These are phyloP conservation scores for Cheilosia variabilis DNA, from an alignment of 2,888 invertebrate genomes.

Conservation along the genomic window DNA sequence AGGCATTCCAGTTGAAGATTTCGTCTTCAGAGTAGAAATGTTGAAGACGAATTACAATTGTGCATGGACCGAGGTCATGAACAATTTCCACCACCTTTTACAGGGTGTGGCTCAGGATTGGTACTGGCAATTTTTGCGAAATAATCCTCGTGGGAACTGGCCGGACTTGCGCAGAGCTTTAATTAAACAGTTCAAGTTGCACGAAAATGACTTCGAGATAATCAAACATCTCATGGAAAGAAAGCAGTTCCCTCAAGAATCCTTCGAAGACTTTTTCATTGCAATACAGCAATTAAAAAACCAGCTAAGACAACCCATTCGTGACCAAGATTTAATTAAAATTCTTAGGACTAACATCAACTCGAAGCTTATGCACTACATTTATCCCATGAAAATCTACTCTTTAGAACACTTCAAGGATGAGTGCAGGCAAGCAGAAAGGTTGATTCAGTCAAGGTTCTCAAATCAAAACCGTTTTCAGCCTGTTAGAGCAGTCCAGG, in stretches of 20 bases:
- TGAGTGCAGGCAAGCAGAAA: not conserved
- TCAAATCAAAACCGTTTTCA: not conserved
- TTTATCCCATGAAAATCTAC: conserved; percentile 18
- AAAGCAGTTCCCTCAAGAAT: conserved; percentile 20
- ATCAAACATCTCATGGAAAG: conserved; percentile 28
- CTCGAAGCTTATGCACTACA: not conserved
- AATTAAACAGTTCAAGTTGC: not conserved
- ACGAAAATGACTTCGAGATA: conserved; percentile 5
- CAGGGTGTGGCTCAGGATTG: not conserved
- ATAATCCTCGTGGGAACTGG: conserved; percentile 8
- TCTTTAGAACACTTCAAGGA: not conserved
- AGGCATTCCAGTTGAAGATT: conserved; percentile 3
- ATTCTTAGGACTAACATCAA: not conserved
- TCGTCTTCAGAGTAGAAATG: not conserved
- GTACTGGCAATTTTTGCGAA: conserved; percentile 11
- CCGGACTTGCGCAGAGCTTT: not conserved
- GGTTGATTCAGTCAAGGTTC: not conserved
- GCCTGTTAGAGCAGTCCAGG: not conserved
- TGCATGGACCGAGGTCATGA: not conserved
- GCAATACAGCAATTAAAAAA: conserved; percentile 3
- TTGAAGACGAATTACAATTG: not conserved
- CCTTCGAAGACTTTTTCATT: conserved; percentile 27
- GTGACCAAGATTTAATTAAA: conserved; percentile 16
- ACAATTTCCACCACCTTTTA: conserved; percentile 1
- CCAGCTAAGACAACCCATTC: conserved; percentile 5